Conservation (phyloP, 2,888 invertebrate genomes). For the Polydrusus pterygomalis region DNA sequence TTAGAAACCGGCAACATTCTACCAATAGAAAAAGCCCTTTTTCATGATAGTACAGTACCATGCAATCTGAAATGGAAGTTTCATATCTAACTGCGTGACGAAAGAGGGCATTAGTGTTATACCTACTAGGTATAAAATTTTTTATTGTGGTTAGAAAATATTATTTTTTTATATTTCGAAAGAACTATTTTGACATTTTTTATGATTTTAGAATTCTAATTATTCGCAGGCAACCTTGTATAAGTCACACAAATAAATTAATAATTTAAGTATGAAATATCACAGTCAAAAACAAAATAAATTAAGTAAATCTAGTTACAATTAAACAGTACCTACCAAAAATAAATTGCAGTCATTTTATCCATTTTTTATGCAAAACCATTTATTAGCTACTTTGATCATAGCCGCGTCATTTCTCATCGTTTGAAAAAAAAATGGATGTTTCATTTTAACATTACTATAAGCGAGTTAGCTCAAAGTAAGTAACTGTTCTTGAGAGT, state of each 20-base stretch:
- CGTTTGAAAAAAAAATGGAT: conserved; percentile 26
- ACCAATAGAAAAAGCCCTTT: no score
- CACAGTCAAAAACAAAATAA: conserved; percentile 32
- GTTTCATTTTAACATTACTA: background rate
- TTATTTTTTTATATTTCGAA: no score
- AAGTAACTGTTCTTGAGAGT: conserved; percentile 21
- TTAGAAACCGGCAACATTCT: no score
- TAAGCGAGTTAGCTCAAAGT: background rate
- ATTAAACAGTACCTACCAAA: conserved; percentile 19
- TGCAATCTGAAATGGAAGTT: no score
- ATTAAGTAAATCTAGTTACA: conserved; percentile 30
- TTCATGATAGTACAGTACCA: no score
- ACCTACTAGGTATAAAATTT: no score
- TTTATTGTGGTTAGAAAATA: no score
- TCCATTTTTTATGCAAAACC: conserved; percentile 24
- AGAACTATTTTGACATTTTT: background rate
- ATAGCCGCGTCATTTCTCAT: conserved; percentile 9
- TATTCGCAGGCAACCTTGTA: background rate
- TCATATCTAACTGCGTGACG: no score
- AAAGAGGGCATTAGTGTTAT: no score
- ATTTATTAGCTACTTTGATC: background rate
- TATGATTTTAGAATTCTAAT: background rate
- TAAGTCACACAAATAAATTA: conserved; percentile 17
- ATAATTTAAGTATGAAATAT: conserved; percentile 30
- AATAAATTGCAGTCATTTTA: conserved; percentile 25